Base-by-base conservation (phyloP, 2,113 vertebrate species). In the Peromyscus polionotus region DNA sequence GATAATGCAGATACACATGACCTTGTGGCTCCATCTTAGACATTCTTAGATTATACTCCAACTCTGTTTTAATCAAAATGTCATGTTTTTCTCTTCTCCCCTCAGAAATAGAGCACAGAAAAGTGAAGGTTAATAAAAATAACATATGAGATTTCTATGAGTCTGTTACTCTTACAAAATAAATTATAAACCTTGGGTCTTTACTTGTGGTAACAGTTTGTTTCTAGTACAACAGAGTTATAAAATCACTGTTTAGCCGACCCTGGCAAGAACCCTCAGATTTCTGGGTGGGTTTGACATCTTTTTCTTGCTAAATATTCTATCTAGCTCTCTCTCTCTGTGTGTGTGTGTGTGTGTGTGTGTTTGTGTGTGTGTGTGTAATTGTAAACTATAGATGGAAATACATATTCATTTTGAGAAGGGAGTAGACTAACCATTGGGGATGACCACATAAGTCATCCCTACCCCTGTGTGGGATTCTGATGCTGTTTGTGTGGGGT, bases 21-120 rank as follows among this genome's bases (percentile, higher is more conserved):
- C 24, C 88, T 75, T 90, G 91, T 92, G 75, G 59, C 48, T 57
- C 79, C 36, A 19, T 76, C 31, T 88, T 89, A 91, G 3, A 90
- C n/a, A 67, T 86, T 59, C 2, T 36, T 88, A 83, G 59, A 14
- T 51, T 48, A 16, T 63, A 77, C 33, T 45, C 19, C 48, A 59
- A 59, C 36, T 94, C 20, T 93, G 67, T 86, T 95, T 88, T 67
- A 92, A 87, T 86, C 59, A 90, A 93, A 93, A 33, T 65, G 31
- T 54, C 72, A 88, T 42, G 54, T 9, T 51, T 91, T 84, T 84
- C n/a, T 14, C 12, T 95, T 95, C 65, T 75, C 39, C 75, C n/a
- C 42, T 72, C 14, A 75, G 39, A 63, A 94, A 91, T 45, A 5
- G 63, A 86, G 61, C 8, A 81, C 17, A 72, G 68, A 48, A 80